Evolutionary conservation across 2,113 vertebrate species (phyloP).

Genomic region (Clarias macrocephalus): DNA sequence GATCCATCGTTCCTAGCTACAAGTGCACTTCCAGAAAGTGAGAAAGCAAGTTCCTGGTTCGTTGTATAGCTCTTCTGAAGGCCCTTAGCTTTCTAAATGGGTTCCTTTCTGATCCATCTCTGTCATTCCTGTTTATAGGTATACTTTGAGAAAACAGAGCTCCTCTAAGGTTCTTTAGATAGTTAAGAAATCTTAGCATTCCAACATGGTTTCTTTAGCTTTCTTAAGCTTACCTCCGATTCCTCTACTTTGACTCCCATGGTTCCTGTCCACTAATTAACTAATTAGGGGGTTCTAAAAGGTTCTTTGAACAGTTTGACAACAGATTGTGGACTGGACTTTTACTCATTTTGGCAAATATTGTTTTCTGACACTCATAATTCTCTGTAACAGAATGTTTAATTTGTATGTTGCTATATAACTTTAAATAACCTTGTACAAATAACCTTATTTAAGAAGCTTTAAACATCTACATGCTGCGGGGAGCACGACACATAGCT

Average conservation of each 20-base stretch:
- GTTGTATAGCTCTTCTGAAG: neutral
- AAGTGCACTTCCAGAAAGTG: neutral
- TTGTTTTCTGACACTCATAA: too few relatives aligned
- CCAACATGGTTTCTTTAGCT: neutral
- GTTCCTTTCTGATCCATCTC: neutral
- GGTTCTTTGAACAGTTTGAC: neutral
- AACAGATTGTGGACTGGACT: too few relatives aligned
- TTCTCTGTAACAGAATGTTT: too few relatives aligned
- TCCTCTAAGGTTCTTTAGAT: neutral
- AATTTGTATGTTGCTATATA: too few relatives aligned
- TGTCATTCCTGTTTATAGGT: neutral
- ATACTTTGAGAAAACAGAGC: neutral
- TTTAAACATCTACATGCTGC: too few relatives aligned
- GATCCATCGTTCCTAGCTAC: neutral
- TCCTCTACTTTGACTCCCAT: neutral
- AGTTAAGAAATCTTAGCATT: neutral
- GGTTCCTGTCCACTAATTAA: neutral
- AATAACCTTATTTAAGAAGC: too few relatives aligned
- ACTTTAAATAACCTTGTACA: too few relatives aligned
- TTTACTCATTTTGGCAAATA: too few relatives aligned
- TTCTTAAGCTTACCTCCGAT: too few relatives aligned
- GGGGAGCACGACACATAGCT: too few relatives aligned
- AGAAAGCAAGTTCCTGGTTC: neutral
- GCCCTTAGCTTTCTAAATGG: neutral
- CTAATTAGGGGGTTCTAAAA: neutral